Base-by-base conservation (phyloP, 2,113 vertebrate genomes). In the Barbus barbus region DNA sequence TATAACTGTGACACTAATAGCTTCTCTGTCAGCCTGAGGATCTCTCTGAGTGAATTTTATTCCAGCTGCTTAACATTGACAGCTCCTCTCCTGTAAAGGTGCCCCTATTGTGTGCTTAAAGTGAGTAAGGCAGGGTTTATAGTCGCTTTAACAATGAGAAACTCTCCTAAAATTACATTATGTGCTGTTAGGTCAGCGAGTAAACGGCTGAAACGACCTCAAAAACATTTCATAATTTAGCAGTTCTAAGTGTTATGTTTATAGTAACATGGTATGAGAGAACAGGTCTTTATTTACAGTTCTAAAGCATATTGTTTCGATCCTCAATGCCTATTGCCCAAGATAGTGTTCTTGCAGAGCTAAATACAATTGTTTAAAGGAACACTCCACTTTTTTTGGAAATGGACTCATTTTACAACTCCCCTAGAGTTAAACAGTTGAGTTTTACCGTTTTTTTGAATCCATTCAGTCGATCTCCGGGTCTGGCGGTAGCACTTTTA, bases 61-160 rank as follows among this genome's bases (percentile, higher is more conserved):
- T 86, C 51, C 74, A 63, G 78, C 79, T 67, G 60, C 46, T 82
- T 82, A 73, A 65, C 85, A 16, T 31, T 74, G 71, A 48, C 18
- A 6, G 28, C n/a, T 75, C 67, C 22, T 44, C 28, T 67, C 74
- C 22, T 44, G 56, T 83, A 80, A 80, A 33, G 26, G 46, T 53
- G 73, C 46, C 24, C 24, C 46, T 44, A 48, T 75, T 53, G 46
- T 76, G 73, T 76, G 74, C 9, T 77, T 77, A 77, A 53, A 77
- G 38, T 16, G 22, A 24, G 26, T 31, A 5, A 53, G 11, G 74
- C 28, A 53, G 18, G 48, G 46, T 53, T 77, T 77, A 77, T 33
- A 13, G 28, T 2, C 18, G 5, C 28, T 77, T 77, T 77, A 77
- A 77, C 69, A 73, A 73, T 24, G 38, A 73, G 69, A 73, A 73